These are phyloP conservation scores for Sus cebifrons DNA, from an alignment of 2,797 vertebrate genomes.

Conservation along the genomic window DNA sequence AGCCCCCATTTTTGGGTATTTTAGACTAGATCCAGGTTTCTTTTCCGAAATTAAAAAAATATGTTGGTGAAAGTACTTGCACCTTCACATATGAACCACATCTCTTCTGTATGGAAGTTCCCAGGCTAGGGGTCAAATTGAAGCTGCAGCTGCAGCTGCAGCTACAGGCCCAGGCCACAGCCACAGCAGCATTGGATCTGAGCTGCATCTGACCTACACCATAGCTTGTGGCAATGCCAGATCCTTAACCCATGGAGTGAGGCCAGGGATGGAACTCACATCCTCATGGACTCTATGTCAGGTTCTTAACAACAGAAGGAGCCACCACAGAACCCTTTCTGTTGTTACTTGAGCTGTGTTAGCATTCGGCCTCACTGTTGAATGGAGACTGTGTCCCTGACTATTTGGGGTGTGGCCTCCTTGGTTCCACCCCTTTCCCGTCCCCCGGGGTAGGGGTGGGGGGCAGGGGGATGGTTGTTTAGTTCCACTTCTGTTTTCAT, in stretches of 20 bases:
- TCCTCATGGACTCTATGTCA: no score
- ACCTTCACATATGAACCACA: not conserved
- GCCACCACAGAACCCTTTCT: not conserved
- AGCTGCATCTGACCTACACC: no score
- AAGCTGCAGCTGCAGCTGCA: no score
- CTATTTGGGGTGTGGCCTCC: not conserved
- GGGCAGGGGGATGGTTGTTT: not conserved
- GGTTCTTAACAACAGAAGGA: no score
- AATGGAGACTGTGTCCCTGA: not conserved
- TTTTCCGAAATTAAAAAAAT: not conserved
- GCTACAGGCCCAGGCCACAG: no score
- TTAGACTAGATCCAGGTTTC: constrained; percentile 3
- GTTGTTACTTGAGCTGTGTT: not conserved
- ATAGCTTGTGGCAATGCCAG: no score
- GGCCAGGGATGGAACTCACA: no score
- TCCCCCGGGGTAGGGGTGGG: no score
- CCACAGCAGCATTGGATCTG: no score
- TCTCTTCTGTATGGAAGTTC: not conserved
- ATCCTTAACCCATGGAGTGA: no score
- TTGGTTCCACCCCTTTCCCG: not conserved
- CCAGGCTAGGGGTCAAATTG: no score
- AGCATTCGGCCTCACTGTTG: not conserved
- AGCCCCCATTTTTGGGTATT: not conserved
- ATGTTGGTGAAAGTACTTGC: not conserved
- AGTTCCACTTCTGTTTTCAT: not conserved